Conservation (phyloP, 2,797 vertebrate genomes). For the Tolypeutes matacus region DNA sequence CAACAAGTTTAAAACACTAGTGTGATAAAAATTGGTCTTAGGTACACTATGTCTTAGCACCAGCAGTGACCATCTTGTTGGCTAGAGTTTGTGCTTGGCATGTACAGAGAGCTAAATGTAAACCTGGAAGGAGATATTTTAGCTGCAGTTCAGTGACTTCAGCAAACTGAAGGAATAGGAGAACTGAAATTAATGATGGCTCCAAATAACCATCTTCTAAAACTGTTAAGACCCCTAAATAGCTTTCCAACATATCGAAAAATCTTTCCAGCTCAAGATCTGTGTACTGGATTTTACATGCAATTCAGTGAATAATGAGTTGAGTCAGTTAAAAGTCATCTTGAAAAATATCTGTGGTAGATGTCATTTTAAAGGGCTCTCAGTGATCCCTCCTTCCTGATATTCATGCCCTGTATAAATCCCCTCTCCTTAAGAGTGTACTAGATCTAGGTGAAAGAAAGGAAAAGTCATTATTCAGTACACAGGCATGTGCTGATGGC, state of each 20-base stretch:
- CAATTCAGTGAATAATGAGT: background rate
- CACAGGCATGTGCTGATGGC: background rate
- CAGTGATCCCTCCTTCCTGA: background rate
- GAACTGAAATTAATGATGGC: background rate
- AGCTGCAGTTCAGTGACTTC: background rate
- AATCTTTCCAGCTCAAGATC: background rate
- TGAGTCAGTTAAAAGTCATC: background rate
- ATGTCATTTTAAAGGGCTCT: background rate
- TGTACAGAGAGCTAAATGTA: background rate
- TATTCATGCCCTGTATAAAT: background rate
- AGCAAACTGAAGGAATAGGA: background rate
- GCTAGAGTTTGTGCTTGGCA: background rate
- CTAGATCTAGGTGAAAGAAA: background rate
- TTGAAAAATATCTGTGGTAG: background rate
- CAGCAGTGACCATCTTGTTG: background rate
- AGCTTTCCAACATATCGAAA: background rate
- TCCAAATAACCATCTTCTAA: background rate
- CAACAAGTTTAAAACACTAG: background rate
- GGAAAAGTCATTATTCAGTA: background rate
- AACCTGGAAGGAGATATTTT: background rate
- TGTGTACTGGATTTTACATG: background rate
- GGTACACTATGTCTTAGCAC: too few species aligned
- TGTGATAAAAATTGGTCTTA: background rate
- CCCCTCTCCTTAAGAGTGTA: background rate
- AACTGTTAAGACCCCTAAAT: background rate